Evolutionary conservation across 2,113 vertebrate species (phyloP), one percentile per base, ranked within the genome.

Genomic region (Rissa tridactyla): DNA sequence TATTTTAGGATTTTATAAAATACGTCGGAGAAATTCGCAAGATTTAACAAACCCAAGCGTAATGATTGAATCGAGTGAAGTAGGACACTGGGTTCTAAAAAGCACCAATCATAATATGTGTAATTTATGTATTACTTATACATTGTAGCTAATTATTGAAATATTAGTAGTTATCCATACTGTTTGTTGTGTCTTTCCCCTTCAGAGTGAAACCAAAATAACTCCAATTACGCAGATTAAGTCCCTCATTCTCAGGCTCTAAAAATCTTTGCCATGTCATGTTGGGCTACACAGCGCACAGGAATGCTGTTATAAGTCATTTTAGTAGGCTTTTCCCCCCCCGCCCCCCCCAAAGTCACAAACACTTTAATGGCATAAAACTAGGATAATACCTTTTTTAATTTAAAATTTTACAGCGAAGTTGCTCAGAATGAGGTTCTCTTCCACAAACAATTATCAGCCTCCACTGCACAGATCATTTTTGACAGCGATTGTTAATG

Each of bases 91-190:
- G 1, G 7, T 38, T 94, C 21, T 10, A 60, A 68, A 87, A 81
- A 13, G 2, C 10, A 32, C 15, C 16, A 38, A 47, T 36, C 0
- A 0, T 19, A 62, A 73, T 17, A 23, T 4, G 47, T 8, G 27
- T 8, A 70, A 68, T 75, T 75, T 75, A 68, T 18, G 4, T 16
- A 86, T n/a, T 51, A 70, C 26, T 81, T 62, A 26, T 5, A 79
- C 15, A 61, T 19, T 2, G 2, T 29, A 72, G 29, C 40, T 84
- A 51, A 49, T 86, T 42, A 86, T 68, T 84, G 81, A 61, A 58
- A 70, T 77, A 73, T 75, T 83, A 69, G 42, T 46, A 85, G 66
- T 65, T 80, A 81, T 11, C 44, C 30, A 55, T 47, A 29, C 26
- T 78, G 22, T 21, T 86, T 80, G 29, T 65, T 82, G 36, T 54